These are phyloP conservation scores for Amblyopsis hoosieri DNA, from an alignment of 2,797 vertebrate species.

Conservation along the genomic window DNA sequence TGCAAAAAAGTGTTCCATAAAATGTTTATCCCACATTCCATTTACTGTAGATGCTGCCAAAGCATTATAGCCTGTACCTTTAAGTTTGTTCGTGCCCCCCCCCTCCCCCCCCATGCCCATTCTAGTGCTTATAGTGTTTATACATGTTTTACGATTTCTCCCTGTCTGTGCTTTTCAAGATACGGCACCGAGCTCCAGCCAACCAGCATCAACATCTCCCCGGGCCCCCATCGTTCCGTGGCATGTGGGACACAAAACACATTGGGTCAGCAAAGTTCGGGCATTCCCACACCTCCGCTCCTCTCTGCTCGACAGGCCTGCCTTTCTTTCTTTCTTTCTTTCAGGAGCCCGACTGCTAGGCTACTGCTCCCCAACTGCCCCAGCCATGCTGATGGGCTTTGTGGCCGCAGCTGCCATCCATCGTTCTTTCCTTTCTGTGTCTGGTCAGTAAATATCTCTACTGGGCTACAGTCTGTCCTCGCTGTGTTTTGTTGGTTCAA, in stretches of 20 bases:
- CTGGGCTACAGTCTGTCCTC: slow-evolving; percentile 20
- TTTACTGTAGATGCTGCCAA: too few relatives aligned
- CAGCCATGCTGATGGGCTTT: slow-evolving; percentile 25
- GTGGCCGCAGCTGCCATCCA: slow-evolving; percentile 31
- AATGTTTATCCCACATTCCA: too few relatives aligned
- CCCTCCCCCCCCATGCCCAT: too few relatives aligned
- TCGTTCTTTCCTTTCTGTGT: slow-evolving; percentile 24
- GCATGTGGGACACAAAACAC: not conserved
- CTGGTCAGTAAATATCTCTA: slow-evolving; percentile 31
- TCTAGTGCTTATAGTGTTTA: too few relatives aligned
- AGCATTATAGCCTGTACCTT: too few relatives aligned
- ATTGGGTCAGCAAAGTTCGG: not conserved
- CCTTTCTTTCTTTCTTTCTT: slow-evolving; percentile 23
- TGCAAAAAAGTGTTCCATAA: too few relatives aligned
- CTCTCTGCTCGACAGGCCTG: slow-evolving; percentile 34
- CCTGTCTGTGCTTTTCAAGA: too few relatives aligned
- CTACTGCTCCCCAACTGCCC: slow-evolving; percentile 45
- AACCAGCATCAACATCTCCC: not conserved
- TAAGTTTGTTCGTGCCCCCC: too few relatives aligned
- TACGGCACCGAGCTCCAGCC: not conserved
- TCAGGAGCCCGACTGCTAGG: slow-evolving; percentile 47
- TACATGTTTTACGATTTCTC: too few relatives aligned
- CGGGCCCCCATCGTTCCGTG: not conserved
- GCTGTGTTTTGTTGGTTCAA: not conserved
- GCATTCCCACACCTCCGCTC: slow-evolving; percentile 1